Percentiles rank a stretch among this genome's conserved stretches.
These are phyloP conservation scores for Oostethus manadensis DNA, from an alignment of 2,113 vertebrate genomes.

Conservation along the genomic window DNA sequence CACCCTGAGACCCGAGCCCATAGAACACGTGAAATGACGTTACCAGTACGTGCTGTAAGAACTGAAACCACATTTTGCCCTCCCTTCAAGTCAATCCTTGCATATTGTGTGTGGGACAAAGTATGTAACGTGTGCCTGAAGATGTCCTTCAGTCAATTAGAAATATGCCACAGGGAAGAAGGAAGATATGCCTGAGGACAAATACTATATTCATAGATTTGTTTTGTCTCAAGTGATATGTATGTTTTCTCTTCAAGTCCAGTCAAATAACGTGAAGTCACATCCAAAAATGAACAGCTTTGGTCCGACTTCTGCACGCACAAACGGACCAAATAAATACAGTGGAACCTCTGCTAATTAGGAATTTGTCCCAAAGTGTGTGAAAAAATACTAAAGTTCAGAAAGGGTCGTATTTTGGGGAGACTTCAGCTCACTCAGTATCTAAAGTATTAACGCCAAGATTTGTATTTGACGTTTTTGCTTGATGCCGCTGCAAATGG, in stretches of 20 bases:
- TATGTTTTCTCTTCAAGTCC: constrained; percentile 42
- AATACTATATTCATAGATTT: neutral
- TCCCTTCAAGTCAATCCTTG: neutral
- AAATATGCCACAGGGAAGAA: constrained; percentile 2
- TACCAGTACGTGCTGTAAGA: neutral
- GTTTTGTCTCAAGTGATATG: constrained; percentile 47
- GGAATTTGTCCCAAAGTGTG: too few species aligned
- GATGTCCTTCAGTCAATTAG: neutral
- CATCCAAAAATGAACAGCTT: neutral
- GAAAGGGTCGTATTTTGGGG: neutral
- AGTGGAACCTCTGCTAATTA: neutral
- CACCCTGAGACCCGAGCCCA: neutral
- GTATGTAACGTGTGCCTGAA: too few species aligned
- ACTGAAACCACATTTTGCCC: neutral
- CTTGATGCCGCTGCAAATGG: too few species aligned
- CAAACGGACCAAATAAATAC: constrained; percentile 4
- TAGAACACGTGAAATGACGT: neutral
- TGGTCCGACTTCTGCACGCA: neutral
- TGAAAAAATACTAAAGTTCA: neutral
- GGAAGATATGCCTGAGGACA: constrained; percentile 52
- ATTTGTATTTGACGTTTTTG: too few species aligned
- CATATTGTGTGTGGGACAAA: neutral
- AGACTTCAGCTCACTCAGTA: neutral
- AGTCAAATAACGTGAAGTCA: neutral
- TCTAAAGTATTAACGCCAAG: too few species aligned